These are phyloP conservation scores for Muraenolepis orangiensis DNA, from an alignment of 2,797 vertebrate genomes.

Conservation along the genomic window DNA sequence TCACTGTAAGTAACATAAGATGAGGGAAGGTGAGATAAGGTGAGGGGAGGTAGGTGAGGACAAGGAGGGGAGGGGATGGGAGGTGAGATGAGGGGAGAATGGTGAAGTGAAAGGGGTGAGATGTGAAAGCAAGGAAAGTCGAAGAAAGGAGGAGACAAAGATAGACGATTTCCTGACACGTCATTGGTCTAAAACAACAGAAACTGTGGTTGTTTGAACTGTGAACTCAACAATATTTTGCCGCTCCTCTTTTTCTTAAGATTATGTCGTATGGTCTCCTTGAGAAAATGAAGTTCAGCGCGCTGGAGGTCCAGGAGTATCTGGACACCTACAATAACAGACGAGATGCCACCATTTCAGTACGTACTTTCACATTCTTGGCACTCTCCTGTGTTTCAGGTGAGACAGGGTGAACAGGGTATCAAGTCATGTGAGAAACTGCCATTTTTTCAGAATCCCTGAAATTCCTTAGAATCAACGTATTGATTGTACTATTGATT, in stretches of 20 bases:
- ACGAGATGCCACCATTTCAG: constrained; percentile 88
- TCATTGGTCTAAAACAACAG: neutral
- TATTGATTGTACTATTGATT: neutral
- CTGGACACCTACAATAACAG: constrained; percentile 96
- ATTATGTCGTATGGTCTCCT: constrained; percentile 92
- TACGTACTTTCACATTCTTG: constrained; percentile 58
- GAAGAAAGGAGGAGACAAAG: too few relatives aligned
- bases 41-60: too few relatives aligned
- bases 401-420: neutral
- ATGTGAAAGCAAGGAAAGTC: too few relatives aligned
- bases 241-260: constrained; percentile 58
- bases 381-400: neutral
- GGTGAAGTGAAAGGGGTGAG: too few relatives aligned
- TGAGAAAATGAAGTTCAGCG: constrained; percentile 98
- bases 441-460: neutral
- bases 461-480: neutral
- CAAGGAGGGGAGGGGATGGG: too few relatives aligned
- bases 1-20: constrained; percentile 79
- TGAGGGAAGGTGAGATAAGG: too few relatives aligned
- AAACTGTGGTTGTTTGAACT: neutral
- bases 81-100: too few relatives aligned
- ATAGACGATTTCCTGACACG: neutral
- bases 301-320: constrained; percentile 95
- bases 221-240: too few relatives aligned
- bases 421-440: neutral